phyloP scores from a whole-genome alignment of 2,888 invertebrate genomes.

The Polietes domitor region DNA sequence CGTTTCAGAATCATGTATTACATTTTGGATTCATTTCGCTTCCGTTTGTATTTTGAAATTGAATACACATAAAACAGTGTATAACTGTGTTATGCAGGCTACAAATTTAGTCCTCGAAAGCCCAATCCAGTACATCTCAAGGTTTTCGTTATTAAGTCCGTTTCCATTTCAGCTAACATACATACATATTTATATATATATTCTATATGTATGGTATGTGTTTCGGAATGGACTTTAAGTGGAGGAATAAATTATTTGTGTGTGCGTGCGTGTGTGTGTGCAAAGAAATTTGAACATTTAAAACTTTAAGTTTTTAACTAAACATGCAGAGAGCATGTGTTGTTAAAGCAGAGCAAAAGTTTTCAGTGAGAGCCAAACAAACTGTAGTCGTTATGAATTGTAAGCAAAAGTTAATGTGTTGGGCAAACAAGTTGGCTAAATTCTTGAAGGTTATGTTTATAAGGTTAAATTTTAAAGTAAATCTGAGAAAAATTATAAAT shows the following conservation, averaged over 20 bases:
- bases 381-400: background rate
- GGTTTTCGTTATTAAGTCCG: too few relatives aligned
- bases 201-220: background rate
- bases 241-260: background rate
- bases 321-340: background rate
- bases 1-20: too few relatives aligned
- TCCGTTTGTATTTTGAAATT: too few relatives aligned
- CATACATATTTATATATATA: too few relatives aligned
- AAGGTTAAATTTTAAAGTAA: too few relatives aligned
- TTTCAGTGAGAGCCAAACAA: background rate
- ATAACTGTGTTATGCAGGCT: too few relatives aligned
- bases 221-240: background rate
- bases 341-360: background rate
- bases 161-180: too few relatives aligned
- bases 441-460: background rate
- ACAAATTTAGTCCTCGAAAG: too few relatives aligned
- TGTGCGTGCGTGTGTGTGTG: background rate
- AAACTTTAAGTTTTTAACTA: background rate
- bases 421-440: background rate
- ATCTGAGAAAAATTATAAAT: too few relatives aligned
- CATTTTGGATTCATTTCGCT: too few relatives aligned
- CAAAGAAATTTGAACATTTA: background rate
- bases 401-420: background rate
- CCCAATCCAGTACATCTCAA: too few relatives aligned
- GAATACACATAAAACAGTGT: too few relatives aligned